Base-by-base conservation (phyloP, 1,140 invertebrate genomes). In the Bombus cullumanus region DNA sequence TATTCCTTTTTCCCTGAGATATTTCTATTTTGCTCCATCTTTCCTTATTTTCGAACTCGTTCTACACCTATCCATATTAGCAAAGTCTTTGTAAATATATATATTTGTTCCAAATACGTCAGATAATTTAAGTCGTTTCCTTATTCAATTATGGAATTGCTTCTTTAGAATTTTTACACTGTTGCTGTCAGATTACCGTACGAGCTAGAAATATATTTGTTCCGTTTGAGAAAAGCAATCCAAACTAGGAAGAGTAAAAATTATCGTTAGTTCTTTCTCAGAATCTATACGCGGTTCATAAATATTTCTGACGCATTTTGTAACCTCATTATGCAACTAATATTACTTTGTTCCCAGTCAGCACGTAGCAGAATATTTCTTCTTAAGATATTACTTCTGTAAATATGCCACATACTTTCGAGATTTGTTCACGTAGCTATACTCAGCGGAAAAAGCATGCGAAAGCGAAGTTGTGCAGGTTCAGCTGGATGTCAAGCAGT, bases 401-500 rank as follows among this genome's bases (percentile, higher is more conserved):
- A 39, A 62, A 59, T 59, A 59, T 62, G 57, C 41, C n/a, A 10
- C 18, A 74, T 31, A 22, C 41, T 10, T 77, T 37, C 4, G 59
- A 15, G 53, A 72, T n/a, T 28, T 39, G n/a, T 72, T 72, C 69
- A 72, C 69, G 69, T 34, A 41, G 22, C 12, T 77, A 39, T 39
- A 28, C 22, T n/a, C 37, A 34, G 74, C 12, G 47, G 37, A 28
- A 57, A 12, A 39, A 25, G 12, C 9, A 13, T 37, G n/a, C 22
- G 34, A 10, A 68, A 62, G 25, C 10, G 31, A 37, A 28, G 34
- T 2, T 62, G 8, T n/a, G 39, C 53, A 39, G 37, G 34, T 62
- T 77, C 53, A n/a, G 28, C 34, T 59, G 28, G 74, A 37, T 57
- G 74, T 75, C 74, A 37, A 57, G 74, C 41, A 10, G n/a, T 53